Percentiles rank a stretch among this genome's conserved stretches.
phyloP scores from a whole-genome alignment of 1,140 invertebrate genomes.

The Euura lappo region DNA sequence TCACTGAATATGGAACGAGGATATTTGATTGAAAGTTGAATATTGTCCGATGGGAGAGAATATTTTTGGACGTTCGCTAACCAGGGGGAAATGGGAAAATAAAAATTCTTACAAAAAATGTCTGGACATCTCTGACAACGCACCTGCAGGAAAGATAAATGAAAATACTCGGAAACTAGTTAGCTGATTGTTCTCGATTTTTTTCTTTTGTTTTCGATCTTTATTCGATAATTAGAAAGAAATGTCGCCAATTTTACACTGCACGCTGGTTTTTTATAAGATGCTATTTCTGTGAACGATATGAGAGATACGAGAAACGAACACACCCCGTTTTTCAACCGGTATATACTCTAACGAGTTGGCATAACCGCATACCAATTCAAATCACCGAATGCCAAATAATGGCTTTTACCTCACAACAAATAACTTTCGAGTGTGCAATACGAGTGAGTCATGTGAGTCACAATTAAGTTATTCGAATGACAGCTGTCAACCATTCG shows the following conservation, averaged over 20 bases:
- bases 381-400: constrained; percentile 1
- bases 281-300: neutral
- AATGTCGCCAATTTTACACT: no score
- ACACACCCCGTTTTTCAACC: constrained; percentile 4
- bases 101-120: constrained; percentile 48
- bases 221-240: no score
- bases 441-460: neutral
- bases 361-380: constrained; percentile 5
- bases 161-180: neutral
- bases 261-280: neutral
- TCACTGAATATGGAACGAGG: constrained; percentile 31
- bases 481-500: constrained; percentile 6
- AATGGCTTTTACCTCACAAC: constrained; percentile 5
- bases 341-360: neutral
- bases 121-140: constrained; percentile 38
- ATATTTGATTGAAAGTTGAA: neutral
- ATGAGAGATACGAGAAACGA: neutral
- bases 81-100: constrained; percentile 23
- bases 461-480: constrained; percentile 5
- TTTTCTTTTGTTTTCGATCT: no score
- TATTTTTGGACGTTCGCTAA: neutral
- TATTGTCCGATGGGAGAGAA: constrained; percentile 8
- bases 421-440: constrained; percentile 7
- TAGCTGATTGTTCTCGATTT: no score
- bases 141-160: neutral